A percentile compares a stretch with the other conserved stretches of the same genome.
Evolutionary conservation across 2,888 invertebrate genomes (phyloP).

Genomic region (Magallana nippona): DNA sequence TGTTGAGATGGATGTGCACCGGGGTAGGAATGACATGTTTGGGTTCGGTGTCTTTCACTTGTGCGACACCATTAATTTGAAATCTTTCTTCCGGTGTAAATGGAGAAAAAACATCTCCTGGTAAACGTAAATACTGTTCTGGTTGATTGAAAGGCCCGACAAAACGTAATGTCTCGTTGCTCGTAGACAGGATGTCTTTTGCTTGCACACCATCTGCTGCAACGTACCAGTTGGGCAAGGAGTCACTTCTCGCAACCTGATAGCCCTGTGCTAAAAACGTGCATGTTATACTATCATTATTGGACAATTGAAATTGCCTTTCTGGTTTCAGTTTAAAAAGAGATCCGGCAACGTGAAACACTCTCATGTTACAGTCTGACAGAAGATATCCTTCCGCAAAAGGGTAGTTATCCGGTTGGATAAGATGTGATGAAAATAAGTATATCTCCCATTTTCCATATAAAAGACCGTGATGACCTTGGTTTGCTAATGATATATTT

Average conservation of each 20-base stretch:
- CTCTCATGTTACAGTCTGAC: conserved; percentile 51
- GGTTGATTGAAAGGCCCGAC: conserved; percentile 42
- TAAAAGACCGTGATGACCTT: conserved; percentile 52
- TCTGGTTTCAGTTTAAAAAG: conserved; percentile 62
- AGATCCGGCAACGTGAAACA: conserved; percentile 64
- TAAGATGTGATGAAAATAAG: conserved; percentile 58
- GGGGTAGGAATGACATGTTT: conserved; percentile 56
- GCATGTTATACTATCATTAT: conserved; percentile 43
- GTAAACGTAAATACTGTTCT: conserved; percentile 47
- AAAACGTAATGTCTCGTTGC: conserved; percentile 38
- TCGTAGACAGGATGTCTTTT: conserved; percentile 38
- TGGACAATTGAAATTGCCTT: conserved; percentile 48
- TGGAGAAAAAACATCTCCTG: conserved; percentile 41
- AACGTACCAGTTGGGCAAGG: conserved; percentile 52
- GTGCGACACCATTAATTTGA: conserved; percentile 47
- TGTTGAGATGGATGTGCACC: conserved; percentile 37
- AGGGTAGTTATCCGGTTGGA: conserved; percentile 42
- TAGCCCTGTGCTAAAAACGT: conserved; percentile 44
- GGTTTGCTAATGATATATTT: conserved; percentile 49
- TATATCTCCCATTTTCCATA: conserved; percentile 69
- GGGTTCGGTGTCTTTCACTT: conserved; percentile 40
- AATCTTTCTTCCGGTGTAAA: conserved; percentile 41
- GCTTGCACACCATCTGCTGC: conserved; percentile 41
- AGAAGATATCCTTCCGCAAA: conserved; percentile 25
- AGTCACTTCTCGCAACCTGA: conserved; percentile 44